A percentile compares a stretch with the other conserved stretches of the same genome.
Evolutionary conservation across 1,140 invertebrate genomes (phyloP).

Genomic region (Sesamia nonagrioides): DNA sequence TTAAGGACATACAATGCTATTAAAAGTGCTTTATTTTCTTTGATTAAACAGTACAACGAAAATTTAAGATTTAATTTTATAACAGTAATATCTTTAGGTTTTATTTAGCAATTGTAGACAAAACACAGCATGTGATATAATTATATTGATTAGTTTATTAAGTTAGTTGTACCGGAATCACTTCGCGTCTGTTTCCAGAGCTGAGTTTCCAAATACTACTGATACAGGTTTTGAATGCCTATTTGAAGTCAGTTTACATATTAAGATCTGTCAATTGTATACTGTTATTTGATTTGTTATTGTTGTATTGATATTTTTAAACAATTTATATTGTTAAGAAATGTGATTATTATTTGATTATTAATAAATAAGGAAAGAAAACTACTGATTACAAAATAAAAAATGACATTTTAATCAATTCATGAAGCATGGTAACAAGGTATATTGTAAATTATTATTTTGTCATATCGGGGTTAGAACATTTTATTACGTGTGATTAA

Average conservation of each 20-base stretch:
- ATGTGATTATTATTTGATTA: background rate
- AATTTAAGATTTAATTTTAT: too few species aligned
- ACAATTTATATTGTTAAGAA: background rate
- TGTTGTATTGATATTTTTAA: background rate
- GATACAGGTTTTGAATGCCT: background rate
- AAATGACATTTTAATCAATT: slow-evolving; percentile 87
- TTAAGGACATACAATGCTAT: too few species aligned
- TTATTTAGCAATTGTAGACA: too few species aligned
- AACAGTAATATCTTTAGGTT: too few species aligned
- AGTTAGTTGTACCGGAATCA: too few species aligned
- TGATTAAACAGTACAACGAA: too few species aligned
- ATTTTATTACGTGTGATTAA: slow-evolving; percentile 80
- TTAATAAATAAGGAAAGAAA: background rate
- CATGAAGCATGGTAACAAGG: slow-evolving; percentile 86
- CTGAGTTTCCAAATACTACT: too few species aligned
- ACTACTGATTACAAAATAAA: slow-evolving; percentile 79
- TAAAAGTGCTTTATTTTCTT: too few species aligned
- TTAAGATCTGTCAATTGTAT: background rate
- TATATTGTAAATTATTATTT: slow-evolving; percentile 85
- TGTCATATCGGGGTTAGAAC: slow-evolving; percentile 82
- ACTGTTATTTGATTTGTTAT: background rate
- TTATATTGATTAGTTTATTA: too few species aligned
- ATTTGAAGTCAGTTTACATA: background rate
- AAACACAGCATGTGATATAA: too few species aligned
- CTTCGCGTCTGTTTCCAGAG: too few species aligned